Conservation (phyloP, 2,113 vertebrate genomes). For the Eurypyga helias region DNA sequence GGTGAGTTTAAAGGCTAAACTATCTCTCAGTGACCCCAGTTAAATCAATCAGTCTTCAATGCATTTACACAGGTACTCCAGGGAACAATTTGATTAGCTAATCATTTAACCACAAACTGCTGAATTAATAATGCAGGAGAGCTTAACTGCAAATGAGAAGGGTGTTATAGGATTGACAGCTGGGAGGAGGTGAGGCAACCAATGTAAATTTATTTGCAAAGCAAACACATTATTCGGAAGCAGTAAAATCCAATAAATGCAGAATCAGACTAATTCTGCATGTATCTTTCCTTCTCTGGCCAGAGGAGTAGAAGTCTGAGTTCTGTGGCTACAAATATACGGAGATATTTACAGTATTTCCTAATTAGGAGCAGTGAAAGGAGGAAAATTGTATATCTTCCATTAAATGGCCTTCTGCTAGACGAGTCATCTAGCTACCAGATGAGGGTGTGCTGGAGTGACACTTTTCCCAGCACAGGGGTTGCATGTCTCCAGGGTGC, state of each 20-base stretch:
- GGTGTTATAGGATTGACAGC: not conserved
- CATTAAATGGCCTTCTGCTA: not conserved
- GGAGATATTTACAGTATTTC: not conserved
- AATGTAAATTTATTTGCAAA: not conserved
- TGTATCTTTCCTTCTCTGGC: not conserved
- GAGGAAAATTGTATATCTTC: not conserved
- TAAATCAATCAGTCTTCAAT: slow-evolving; percentile 2
- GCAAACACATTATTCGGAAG: not conserved
- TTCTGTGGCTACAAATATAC: not conserved
- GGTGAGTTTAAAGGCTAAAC: not conserved
- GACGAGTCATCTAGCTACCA: not conserved
- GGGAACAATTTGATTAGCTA: not conserved
- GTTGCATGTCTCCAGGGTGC: not conserved
- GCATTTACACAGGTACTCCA: not conserved
- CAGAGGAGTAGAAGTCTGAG: not conserved
- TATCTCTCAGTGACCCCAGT: not conserved
- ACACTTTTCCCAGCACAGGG: not conserved
- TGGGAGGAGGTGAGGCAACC: not conserved
- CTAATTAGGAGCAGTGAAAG: not conserved
- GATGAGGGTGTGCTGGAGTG: not conserved
- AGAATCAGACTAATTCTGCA: not conserved
- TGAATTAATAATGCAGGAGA: not conserved
- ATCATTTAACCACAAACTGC: slow-evolving; percentile 23
- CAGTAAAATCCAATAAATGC: not conserved
- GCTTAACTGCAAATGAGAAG: not conserved